Evolutionary conservation across 1,140 invertebrate species (phyloP), one percentile per base, ranked within the genome.

Genomic region (Spodoptera frugiperda): DNA sequence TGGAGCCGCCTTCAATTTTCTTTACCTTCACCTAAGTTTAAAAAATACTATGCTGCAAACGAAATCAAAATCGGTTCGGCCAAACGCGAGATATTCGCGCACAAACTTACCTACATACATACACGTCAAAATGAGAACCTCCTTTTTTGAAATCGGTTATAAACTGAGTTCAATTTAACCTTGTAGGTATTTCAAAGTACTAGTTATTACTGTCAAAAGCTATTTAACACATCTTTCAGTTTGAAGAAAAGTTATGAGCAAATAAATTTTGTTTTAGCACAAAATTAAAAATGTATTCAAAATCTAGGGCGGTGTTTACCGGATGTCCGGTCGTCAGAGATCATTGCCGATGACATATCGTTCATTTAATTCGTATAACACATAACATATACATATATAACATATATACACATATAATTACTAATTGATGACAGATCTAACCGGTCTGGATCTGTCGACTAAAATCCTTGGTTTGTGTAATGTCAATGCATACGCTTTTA

Each of bases 261-360:
- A 33, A 59, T 33, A 10, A 6, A 63, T 17, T 19, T 11, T 44
- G 12, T 46, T 46, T 12, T 33, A 46, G 3, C 25, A 25, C 25
- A 25, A 19, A n/a, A 46, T 30, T 17, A 44, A 17, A 30, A 30
- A 10, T 57, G 21, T 61, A 17, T n/a, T 44, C 25, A 39, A 44
- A 44, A 61, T 39, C 8, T 61, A 17, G 59, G 9, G 15, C 59
- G 44, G 9, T 48, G 30, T 21, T 15, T 14, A 25, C 39, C 59
- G 59, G 59, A 63, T 46, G 19, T 46, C 39, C 59, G 39, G 15
- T 9, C 10, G 39, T 63, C 59, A 63, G 30, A 17, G 15, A 46
- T 48, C 59, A 63, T 63, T 63, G 12, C 17, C 17, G 57, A 39
- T 63, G 59, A 46, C 39, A 63, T 21, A 63, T 63, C 12, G 19